Evolutionary conservation across 1,140 invertebrate genomes (phyloP).

Genomic region (Colletes gigas): DNA sequence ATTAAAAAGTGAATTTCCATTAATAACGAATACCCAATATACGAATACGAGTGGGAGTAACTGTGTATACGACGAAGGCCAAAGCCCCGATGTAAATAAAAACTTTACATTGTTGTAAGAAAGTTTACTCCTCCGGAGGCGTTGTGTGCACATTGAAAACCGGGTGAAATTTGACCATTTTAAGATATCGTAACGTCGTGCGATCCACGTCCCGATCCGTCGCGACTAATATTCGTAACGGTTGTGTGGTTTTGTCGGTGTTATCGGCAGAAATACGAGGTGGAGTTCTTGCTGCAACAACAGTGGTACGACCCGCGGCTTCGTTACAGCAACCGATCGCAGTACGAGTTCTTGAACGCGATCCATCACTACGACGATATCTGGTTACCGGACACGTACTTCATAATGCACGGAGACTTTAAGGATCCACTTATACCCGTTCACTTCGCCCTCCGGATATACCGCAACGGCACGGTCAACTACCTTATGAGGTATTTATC

Average conservation of each 20-base stretch:
- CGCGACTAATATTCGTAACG: background rate
- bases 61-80: too few relatives aligned
- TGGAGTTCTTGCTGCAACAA: slow-evolving; percentile 94
- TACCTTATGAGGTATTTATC: slow-evolving; percentile 91
- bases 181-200: too few relatives aligned
- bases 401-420: slow-evolving; percentile 97
- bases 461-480: slow-evolving; percentile 94
- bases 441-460: slow-evolving; percentile 94
- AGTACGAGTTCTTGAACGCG: slow-evolving; percentile 93
- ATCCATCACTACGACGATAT: slow-evolving; percentile 94
- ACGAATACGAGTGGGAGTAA: too few relatives aligned
- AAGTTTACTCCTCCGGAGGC: too few relatives aligned
- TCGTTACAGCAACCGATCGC: slow-evolving; percentile 91
- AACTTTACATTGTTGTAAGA: too few relatives aligned
- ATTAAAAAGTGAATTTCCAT: too few relatives aligned
- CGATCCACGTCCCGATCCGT: too few relatives aligned
- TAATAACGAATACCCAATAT: too few relatives aligned
- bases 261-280: slow-evolving; percentile 93
- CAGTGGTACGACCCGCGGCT: slow-evolving; percentile 94
- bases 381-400: slow-evolving; percentile 96
- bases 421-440: slow-evolving; percentile 94
- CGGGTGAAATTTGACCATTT: too few relatives aligned
- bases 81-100: too few relatives aligned
- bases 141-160: too few relatives aligned
- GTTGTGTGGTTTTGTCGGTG: background rate